Conservation (phyloP, 2,888 invertebrate genomes). For the Eupeodes latifasciatus region DNA sequence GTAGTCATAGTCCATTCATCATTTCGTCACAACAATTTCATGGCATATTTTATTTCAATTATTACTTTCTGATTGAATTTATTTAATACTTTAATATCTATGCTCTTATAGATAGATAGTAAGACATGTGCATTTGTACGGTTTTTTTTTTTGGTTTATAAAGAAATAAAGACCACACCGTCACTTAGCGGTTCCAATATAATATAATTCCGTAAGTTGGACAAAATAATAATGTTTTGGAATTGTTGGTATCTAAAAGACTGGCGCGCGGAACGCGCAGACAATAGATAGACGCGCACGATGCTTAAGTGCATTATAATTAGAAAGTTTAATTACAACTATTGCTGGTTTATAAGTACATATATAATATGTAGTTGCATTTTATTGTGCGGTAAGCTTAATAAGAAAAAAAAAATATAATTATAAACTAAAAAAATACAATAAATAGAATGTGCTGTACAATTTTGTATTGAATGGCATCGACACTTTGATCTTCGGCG, state of each 20-base stretch:
- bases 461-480: conserved; percentile 65
- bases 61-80: conserved; percentile 71
- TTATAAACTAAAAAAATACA: conserved; percentile 33
- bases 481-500: conserved; percentile 65
- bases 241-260: neutral
- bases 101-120: neutral
- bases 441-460: conserved; percentile 42
- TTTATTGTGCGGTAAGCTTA: conserved; percentile 34
- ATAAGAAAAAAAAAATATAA: neutral
- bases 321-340: conserved; percentile 74
- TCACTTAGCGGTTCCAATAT: conserved; percentile 55
- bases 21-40: conserved; percentile 74
- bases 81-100: neutral
- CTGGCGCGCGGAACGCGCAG: neutral
- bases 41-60: conserved; percentile 72
- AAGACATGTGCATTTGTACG: neutral
- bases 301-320: conserved; percentile 53
- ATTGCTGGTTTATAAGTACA: conserved; percentile 17
- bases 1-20: conserved; percentile 46
- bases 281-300: conserved; percentile 54
- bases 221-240: conserved; percentile 28
- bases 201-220: conserved; percentile 54
- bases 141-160: conserved; percentile 5
- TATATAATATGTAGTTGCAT: conserved; percentile 42
- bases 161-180: conserved; percentile 25